Percentiles rank a stretch among this genome's conserved stretches.
Conservation (phyloP, 2,888 invertebrate genomes). For the Iselma pallidipennis region DNA sequence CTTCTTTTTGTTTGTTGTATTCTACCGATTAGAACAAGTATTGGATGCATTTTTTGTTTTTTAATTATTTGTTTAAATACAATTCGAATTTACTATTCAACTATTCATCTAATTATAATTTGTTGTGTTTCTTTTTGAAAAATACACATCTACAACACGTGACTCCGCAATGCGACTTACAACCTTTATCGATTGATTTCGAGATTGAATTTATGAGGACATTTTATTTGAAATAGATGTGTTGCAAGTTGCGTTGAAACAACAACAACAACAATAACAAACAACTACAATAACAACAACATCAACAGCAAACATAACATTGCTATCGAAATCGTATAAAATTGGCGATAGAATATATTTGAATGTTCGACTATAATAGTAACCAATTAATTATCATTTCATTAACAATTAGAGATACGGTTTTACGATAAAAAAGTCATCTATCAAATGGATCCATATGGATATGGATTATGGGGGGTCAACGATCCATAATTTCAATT, state of each 20-base stretch:
- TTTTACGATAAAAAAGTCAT: too few relatives aligned
- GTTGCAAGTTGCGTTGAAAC: constrained; percentile 7
- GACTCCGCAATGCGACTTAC: constrained; percentile 24
- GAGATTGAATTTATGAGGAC: constrained; percentile 20
- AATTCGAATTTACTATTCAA: background rate
- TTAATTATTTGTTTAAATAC: constrained; percentile 1
- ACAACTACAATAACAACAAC: background rate
- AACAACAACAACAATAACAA: background rate
- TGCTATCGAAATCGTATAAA: too few relatives aligned
- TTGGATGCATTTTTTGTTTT: background rate
- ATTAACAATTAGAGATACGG: too few relatives aligned
- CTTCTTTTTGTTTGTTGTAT: background rate
- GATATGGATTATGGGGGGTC: too few relatives aligned
- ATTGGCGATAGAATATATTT: too few relatives aligned
- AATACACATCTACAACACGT: constrained; percentile 18
- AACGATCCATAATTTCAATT: too few relatives aligned
- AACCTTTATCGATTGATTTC: constrained; percentile 23
- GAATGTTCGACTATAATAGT: too few relatives aligned
- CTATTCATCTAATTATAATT: constrained; percentile 5
- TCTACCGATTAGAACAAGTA: background rate
- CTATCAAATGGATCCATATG: too few relatives aligned
- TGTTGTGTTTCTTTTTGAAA: constrained; percentile 11
- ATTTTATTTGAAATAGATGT: constrained; percentile 20
- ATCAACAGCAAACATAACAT: background rate
- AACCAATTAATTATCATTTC: too few relatives aligned